Evolutionary conservation across 2,888 invertebrate species (phyloP).

Genomic region (Eupithecia exiguata): DNA sequence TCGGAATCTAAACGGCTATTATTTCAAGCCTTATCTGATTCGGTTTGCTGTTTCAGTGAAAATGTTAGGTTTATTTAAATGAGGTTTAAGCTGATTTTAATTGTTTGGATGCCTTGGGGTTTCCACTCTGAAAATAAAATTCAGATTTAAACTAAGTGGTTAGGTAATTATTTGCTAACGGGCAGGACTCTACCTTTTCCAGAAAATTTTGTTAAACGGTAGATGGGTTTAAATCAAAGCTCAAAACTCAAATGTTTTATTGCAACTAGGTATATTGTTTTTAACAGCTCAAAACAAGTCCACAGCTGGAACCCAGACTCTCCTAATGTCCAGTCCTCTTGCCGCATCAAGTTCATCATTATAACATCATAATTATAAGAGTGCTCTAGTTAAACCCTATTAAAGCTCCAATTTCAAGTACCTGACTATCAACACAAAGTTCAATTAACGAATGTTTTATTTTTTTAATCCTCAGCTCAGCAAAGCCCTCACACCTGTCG

Average conservation of each 20-base stretch:
- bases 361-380: neutral
- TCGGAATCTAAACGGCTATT: slow-evolving; percentile 40
- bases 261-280: neutral
- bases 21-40: slow-evolving; percentile 39
- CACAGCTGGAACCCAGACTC: no score
- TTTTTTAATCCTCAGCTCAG: slow-evolving; percentile 57
- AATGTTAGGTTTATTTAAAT: slow-evolving; percentile 29
- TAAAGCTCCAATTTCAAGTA: neutral
- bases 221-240: neutral
- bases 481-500: slow-evolving; percentile 78
- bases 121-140: neutral
- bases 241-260: neutral
- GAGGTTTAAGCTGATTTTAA: slow-evolving; percentile 28
- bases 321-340: neutral
- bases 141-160: neutral
- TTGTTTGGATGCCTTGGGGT: slow-evolving; percentile 15
- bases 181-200: neutral
- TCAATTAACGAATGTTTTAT: slow-evolving; percentile 45
- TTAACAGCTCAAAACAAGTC: neutral
- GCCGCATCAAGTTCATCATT: neutral
- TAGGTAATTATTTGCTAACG: neutral
- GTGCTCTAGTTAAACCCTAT: neutral
- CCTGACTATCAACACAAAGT: slow-evolving; percentile 8
- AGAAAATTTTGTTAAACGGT: neutral
- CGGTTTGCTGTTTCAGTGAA: slow-evolving; percentile 18